Conservation (phyloP, 2,113 vertebrate species). For the Gorsachius goisagi region DNA sequence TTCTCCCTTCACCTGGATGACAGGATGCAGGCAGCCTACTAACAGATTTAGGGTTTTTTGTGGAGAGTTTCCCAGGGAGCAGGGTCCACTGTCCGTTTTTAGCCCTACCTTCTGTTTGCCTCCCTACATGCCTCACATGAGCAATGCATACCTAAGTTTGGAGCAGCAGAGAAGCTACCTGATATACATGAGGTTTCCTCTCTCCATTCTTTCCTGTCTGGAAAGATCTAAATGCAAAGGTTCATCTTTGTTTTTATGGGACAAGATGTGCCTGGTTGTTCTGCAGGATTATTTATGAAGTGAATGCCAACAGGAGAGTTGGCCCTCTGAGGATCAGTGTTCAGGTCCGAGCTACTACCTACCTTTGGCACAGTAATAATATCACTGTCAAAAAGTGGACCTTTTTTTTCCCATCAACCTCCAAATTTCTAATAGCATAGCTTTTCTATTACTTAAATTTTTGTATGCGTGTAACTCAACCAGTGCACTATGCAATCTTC, state of each 20-base stretch:
- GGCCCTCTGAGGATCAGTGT: not conserved
- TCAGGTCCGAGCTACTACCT: not conserved
- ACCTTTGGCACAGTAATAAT: not conserved
- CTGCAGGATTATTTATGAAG: conserved; percentile 17
- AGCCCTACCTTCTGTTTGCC: not conserved
- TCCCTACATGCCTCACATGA: not conserved
- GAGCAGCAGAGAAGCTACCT: not conserved
- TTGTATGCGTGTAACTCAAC: not conserved
- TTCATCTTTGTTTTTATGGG: not conserved
- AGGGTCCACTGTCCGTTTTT: not conserved
- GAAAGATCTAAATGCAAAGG: not conserved
- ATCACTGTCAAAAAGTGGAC: not conserved
- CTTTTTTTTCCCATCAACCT: not conserved
- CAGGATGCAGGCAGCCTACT: not conserved
- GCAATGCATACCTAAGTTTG: not conserved
- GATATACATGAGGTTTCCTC: not conserved
- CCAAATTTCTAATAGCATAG: not conserved
- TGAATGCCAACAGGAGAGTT: not conserved
- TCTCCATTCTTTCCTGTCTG: not conserved
- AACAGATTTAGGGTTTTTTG: not conserved
- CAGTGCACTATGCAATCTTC: not conserved
- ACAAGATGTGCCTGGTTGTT: not conserved
- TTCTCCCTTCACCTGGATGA: not conserved
- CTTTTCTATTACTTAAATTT: not conserved
- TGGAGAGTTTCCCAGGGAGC: not conserved